phyloP scores from a whole-genome alignment of 2,113 vertebrate species.

The Myanophis thanlyinensis region DNA sequence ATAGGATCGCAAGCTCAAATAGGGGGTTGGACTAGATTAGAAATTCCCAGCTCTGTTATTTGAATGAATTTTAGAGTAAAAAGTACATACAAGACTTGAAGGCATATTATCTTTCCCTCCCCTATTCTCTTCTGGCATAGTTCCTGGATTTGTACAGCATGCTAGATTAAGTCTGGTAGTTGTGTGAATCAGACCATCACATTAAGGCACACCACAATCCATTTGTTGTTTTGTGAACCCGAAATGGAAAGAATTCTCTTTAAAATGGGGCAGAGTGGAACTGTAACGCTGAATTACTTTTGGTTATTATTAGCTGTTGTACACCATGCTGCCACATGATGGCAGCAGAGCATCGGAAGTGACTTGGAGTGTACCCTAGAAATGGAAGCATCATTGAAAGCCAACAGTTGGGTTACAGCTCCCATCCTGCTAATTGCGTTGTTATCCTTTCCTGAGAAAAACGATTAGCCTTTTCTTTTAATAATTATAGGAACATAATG shows the following conservation, averaged over 20 bases:
- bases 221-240: not conserved
- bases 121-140: not conserved
- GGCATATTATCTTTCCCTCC: too few relatives aligned
- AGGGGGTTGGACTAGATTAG: too few relatives aligned
- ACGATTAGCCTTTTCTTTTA: not conserved
- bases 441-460: not conserved
- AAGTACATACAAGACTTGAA: too few relatives aligned
- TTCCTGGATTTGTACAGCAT: not conserved
- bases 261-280: not conserved
- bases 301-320: not conserved
- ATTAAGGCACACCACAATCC: not conserved
- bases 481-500: not conserved
- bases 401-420: not conserved
- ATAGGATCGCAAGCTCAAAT: too few relatives aligned
- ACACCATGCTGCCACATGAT: slow-evolving; percentile 47
- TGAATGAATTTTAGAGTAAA: too few relatives aligned
- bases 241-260: not conserved
- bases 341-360: slow-evolving; percentile 57
- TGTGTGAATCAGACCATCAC: not conserved
- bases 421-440: not conserved
- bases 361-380: not conserved
- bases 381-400: not conserved
- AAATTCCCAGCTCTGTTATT: too few relatives aligned
- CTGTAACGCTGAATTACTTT: not conserved
- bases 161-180: not conserved